Conservation (phyloP, 2,113 vertebrate genomes). For the Nyctibius bracteatus region DNA sequence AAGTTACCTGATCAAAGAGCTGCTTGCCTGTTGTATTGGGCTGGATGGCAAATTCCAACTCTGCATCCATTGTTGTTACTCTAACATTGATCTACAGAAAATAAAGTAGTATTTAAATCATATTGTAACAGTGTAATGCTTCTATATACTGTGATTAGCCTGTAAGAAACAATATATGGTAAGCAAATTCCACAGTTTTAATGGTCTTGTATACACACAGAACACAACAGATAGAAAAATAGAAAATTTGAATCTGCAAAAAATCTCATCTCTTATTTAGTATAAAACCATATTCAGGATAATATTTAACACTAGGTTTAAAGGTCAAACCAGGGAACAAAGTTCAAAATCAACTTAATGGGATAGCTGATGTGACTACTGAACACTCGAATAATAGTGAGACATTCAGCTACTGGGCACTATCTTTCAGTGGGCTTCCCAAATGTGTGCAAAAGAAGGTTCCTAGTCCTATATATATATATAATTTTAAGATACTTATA, state of each 20-base stretch:
- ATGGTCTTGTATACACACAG: neutral
- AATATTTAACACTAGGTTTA: neutral
- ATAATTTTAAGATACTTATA: neutral
- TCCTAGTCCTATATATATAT: neutral
- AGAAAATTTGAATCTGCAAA: neutral
- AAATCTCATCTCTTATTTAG: neutral
- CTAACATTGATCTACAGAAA: slow-evolving; percentile 79
- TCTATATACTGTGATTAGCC: neutral
- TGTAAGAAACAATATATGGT: neutral
- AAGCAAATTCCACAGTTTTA: neutral
- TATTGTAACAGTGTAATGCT: neutral
- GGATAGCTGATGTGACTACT: neutral
- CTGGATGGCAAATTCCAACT: slow-evolving; percentile 85
- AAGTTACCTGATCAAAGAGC: slow-evolving; percentile 84
- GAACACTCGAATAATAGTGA: neutral
- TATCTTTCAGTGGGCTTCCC: neutral
- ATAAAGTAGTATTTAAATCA: slow-evolving; percentile 13
- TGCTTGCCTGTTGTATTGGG: slow-evolving; percentile 85
- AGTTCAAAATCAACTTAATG: neutral
- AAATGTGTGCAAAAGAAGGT: neutral
- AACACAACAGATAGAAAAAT: neutral
- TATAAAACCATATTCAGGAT: neutral
- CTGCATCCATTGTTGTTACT: slow-evolving; percentile 85
- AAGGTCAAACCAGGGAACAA: neutral
- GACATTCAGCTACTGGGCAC: neutral